Conservation (phyloP, 2,888 invertebrate species). For the Lissonota sp. region DNA sequence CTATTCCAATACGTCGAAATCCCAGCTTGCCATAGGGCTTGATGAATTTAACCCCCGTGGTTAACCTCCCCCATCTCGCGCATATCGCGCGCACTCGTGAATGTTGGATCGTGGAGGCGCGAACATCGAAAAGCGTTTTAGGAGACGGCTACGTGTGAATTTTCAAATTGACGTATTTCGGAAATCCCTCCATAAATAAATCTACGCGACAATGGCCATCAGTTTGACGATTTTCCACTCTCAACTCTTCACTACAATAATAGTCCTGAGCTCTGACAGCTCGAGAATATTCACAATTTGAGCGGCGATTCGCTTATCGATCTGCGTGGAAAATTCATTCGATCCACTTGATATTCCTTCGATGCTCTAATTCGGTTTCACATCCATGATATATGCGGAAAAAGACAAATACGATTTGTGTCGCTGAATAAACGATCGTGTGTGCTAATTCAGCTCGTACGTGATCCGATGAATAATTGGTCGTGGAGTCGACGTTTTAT, state of each 20-base stretch:
- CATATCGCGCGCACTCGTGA: background rate
- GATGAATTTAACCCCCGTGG: conserved; percentile 45
- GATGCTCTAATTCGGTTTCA: conserved; percentile 1
- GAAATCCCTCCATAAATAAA: conserved; percentile 23
- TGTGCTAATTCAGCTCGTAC: background rate
- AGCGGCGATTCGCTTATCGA: background rate
- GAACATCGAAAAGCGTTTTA: conserved; percentile 60
- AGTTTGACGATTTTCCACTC: conserved; percentile 21
- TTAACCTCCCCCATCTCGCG: background rate
- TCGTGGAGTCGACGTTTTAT: conserved; percentile 1
- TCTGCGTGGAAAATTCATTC: background rate
- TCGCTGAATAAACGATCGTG: conserved; percentile 2
- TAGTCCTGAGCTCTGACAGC: background rate
- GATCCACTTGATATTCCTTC: conserved; percentile 17
- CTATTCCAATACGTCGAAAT: conserved; percentile 23
- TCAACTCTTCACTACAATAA: background rate
- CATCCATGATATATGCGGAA: background rate
- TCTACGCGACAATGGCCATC: conserved; percentile 2
- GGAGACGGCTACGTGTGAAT: conserved; percentile 15
- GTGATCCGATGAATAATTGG: conserved; percentile 7
- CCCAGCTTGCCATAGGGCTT: conserved; percentile 30
- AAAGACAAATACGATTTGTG: background rate
- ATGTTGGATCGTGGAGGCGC: conserved; percentile 32
- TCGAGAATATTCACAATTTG: conserved; percentile 1
- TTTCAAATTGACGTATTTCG: conserved; percentile 13